A percentile compares a stretch with the other conserved stretches of the same genome.
Conservation (phyloP, 92 coral and sea anemone genomes). For the Umimayanthus chanpuru region DNA sequence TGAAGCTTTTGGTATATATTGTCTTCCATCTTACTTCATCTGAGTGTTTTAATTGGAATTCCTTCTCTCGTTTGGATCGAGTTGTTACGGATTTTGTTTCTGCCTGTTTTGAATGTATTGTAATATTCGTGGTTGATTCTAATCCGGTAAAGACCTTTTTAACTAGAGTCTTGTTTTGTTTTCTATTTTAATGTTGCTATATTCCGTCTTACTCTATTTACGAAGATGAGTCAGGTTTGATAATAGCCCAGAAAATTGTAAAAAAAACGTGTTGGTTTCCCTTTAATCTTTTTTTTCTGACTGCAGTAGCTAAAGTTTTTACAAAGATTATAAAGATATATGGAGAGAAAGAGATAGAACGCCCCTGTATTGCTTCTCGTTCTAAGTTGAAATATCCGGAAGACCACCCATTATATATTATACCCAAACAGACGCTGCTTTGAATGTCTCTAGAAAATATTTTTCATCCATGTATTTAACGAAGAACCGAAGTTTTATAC, state of each 20-base stretch:
- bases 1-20: neutral
- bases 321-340: too few species aligned
- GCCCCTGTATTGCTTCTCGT: too few species aligned
- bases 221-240: neutral
- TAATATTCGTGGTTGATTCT: neutral
- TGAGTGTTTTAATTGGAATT: neutral
- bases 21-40: neutral
- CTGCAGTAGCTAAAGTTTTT: too few species aligned
- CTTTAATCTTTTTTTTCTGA: too few species aligned
- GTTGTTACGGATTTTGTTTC: neutral
- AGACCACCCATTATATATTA: too few species aligned
- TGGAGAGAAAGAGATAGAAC: too few species aligned
- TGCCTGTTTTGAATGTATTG: neutral
- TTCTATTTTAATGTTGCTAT: neutral
- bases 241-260: neutral
- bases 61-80: neutral
- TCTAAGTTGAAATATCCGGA: too few species aligned
- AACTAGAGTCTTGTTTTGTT: neutral
- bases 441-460: too few species aligned
- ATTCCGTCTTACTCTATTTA: neutral
- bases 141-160: neutral
- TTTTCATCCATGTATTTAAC: too few species aligned
- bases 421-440: too few species aligned
- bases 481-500: too few species aligned
- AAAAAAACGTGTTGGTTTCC: too few species aligned